Percentiles rank a stretch among this genome's conserved stretches.
phyloP scores from a whole-genome alignment of 2,888 invertebrate genomes.

The Tipula unca region DNA sequence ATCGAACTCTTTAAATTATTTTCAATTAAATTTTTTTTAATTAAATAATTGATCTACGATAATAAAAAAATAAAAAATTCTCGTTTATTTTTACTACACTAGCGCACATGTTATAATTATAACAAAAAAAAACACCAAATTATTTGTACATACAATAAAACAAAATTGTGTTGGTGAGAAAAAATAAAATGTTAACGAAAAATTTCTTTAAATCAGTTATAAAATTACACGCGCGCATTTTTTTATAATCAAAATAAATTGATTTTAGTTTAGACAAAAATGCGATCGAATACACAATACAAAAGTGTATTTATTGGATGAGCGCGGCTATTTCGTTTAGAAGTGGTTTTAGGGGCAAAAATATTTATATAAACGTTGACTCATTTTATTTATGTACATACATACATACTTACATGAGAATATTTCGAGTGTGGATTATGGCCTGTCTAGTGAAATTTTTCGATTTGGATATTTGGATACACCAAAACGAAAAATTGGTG shows the following conservation, averaged over 20 bases:
- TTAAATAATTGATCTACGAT: neutral
- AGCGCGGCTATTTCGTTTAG: neutral
- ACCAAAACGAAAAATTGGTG: neutral
- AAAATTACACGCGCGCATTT: neutral
- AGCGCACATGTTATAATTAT: neutral
- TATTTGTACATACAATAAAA: neutral
- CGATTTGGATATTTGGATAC: no score
- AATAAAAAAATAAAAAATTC: neutral
- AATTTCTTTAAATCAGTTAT: neutral
- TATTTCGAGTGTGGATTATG: neutral
- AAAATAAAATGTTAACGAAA: neutral
- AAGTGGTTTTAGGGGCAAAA: neutral
- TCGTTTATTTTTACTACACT: neutral
- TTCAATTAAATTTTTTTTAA: neutral
- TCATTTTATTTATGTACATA: neutral
- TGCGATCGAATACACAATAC: no score
- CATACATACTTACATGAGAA: neutral
- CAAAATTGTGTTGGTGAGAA: neutral
- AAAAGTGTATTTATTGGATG: neutral
- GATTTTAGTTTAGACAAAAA: neutral
- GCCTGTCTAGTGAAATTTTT: neutral
- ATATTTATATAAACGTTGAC: neutral
- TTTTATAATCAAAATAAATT: neutral
- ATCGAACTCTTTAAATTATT: neutral
- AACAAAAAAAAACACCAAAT: neutral